phyloP scores from a whole-genome alignment of 2,888 invertebrate genomes.

The Anagyrus pseudococci region DNA sequence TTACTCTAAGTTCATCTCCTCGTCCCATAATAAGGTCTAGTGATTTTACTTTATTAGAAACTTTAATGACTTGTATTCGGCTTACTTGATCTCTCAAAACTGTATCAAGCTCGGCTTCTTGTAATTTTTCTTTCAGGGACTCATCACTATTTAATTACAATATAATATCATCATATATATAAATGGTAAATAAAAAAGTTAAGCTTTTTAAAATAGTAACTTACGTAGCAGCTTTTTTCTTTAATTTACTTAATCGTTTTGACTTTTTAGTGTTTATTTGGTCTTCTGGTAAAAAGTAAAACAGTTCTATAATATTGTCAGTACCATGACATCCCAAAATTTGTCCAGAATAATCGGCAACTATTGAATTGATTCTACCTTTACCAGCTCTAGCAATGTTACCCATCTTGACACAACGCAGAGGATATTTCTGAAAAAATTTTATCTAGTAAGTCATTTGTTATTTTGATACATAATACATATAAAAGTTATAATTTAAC shows the following conservation, averaged over 20 bases:
- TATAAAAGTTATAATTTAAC: slow-evolving; percentile 16
- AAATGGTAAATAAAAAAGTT: slow-evolving; percentile 1
- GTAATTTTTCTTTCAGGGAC: slow-evolving; percentile 16
- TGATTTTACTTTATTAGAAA: slow-evolving; percentile 73
- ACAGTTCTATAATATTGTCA: slow-evolving; percentile 82
- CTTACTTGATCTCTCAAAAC: slow-evolving; percentile 26
- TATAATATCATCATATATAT: not conserved
- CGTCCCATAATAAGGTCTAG: slow-evolving; percentile 74
- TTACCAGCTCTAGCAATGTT: slow-evolving; percentile 78
- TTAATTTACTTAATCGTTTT: slow-evolving; percentile 81
- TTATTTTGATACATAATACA: too few species aligned
- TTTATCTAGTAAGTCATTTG: not conserved
- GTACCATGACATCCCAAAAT: slow-evolving; percentile 84
- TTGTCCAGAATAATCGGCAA: slow-evolving; percentile 74
- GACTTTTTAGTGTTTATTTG: slow-evolving; percentile 74
- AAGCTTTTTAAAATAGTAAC: slow-evolving; percentile 10
- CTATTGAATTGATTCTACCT: slow-evolving; percentile 80
- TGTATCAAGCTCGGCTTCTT: slow-evolving; percentile 24
- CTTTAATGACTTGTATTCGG: slow-evolving; percentile 66
- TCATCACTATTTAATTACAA: slow-evolving; percentile 19
- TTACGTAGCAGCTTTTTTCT: slow-evolving; percentile 63
- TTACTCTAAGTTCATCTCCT: slow-evolving; percentile 72
- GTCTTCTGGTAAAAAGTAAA: slow-evolving; percentile 78
- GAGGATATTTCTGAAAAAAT: slow-evolving; percentile 64
- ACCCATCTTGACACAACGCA: slow-evolving; percentile 81